These are phyloP conservation scores for Polypedilum pembai DNA, from an alignment of 1,140 invertebrate species.

Conservation along the genomic window DNA sequence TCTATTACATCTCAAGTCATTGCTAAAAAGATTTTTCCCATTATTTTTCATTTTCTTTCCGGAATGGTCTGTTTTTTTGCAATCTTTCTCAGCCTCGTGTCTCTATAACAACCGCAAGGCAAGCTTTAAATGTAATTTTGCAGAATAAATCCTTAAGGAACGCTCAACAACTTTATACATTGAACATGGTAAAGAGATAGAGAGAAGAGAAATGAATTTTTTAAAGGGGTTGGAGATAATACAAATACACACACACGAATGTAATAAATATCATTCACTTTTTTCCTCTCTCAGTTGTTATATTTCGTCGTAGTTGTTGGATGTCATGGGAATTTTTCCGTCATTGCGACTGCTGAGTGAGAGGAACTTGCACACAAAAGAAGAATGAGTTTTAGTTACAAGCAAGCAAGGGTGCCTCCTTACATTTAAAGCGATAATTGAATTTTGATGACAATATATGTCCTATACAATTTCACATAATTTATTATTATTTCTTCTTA, in stretches of 20 bases:
- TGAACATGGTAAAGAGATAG: background rate
- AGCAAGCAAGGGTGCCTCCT: too few species aligned
- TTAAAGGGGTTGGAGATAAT: background rate
- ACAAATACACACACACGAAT: background rate
- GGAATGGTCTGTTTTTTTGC: background rate
- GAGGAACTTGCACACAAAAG: too few species aligned
- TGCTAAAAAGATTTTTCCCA: background rate
- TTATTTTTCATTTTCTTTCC: background rate
- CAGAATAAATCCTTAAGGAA: conserved; percentile 22
- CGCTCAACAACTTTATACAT: background rate
- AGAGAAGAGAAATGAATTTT: background rate
- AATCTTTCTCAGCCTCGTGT: background rate
- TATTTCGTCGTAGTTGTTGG: background rate
- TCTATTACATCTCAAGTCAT: background rate
- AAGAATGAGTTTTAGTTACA: too few species aligned
- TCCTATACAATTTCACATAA: background rate
- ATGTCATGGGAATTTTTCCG: background rate
- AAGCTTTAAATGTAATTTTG: conserved; percentile 25
- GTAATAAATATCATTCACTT: background rate
- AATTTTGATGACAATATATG: conserved; percentile 8
- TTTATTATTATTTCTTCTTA: background rate
- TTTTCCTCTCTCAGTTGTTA: background rate
- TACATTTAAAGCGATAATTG: background rate
- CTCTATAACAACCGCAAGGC: background rate
- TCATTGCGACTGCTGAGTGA: too few species aligned